Evolutionary conservation across 2,797 vertebrate species (phyloP).

Genomic region (Erpetoichthys calabaricus): DNA sequence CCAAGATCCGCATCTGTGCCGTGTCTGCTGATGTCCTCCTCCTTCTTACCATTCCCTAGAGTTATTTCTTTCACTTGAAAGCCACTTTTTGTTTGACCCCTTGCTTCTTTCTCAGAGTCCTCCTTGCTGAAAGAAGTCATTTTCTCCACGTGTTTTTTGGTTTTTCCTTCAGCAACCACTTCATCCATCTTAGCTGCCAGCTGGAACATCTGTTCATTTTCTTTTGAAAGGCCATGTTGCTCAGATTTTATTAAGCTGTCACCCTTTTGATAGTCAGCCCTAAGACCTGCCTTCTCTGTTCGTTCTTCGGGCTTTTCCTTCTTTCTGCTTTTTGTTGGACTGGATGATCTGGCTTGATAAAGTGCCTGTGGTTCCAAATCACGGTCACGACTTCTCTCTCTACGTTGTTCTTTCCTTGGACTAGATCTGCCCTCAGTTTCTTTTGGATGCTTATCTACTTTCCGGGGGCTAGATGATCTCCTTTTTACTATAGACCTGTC

Average conservation of each 20-base stretch:
- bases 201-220: conserved; percentile 34
- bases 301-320: conserved; percentile 30
- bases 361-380: conserved; percentile 25
- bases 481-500: conserved; percentile 21
- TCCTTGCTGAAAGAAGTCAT: conserved; percentile 19
- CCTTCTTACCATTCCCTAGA: conserved; percentile 27
- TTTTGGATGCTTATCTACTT: conserved; percentile 19
- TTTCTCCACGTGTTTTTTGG: conserved; percentile 10
- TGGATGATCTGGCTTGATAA: conserved; percentile 35
- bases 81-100: conserved; percentile 13
- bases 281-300: conserved; percentile 13
- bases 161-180: conserved; percentile 19
- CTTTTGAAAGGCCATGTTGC: conserved; percentile 14
- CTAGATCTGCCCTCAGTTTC: conserved; percentile 26
- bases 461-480: conserved; percentile 23
- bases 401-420: conserved; percentile 33
- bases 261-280: conserved; percentile 34
- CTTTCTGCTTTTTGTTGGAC: conserved; percentile 51
- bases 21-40: conserved; percentile 37
- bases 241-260: conserved; percentile 8
- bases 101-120: conserved; percentile 30
- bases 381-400: conserved; percentile 16
- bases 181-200: conserved; percentile 27
- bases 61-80: conserved; percentile 34
- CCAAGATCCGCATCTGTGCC: conserved; percentile 42